Conservation (phyloP, 2,888 invertebrate species). For the Gortyna flavago region DNA sequence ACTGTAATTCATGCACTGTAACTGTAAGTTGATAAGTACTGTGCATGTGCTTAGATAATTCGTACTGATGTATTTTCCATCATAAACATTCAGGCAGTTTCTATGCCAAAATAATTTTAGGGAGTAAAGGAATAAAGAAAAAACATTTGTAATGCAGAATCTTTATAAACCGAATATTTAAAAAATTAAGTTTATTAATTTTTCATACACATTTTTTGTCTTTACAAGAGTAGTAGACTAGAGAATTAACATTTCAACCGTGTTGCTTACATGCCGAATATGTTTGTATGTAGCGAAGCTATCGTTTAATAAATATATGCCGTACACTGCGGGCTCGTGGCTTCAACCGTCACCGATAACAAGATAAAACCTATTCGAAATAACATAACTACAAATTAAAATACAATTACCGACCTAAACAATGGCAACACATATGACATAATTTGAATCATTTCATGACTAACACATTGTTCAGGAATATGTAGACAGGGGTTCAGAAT, state of each 20-base stretch:
- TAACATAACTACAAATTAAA: constrained; percentile 76
- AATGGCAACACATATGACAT: constrained; percentile 88
- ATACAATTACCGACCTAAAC: constrained; percentile 82
- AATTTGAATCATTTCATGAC: constrained; percentile 82
- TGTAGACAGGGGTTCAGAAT: constrained; percentile 51
- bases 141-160: constrained; percentile 83
- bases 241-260: constrained; percentile 87
- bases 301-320: constrained; percentile 74
- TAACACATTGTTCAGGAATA: constrained; percentile 83
- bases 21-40: neutral
- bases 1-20: neutral
- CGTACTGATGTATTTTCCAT: neutral
- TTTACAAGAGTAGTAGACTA: constrained; percentile 89
- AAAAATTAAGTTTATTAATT: constrained; percentile 87
- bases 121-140: constrained; percentile 66
- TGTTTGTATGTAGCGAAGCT: constrained; percentile 80
- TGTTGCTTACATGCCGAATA: constrained; percentile 81
- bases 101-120: neutral
- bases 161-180: constrained; percentile 88
- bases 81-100: neutral
- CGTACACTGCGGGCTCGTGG: constrained; percentile 67
- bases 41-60: too few species aligned
- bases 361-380: constrained; percentile 79
- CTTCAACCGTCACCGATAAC: constrained; percentile 74
- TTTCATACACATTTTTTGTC: constrained; percentile 87